Evolutionary conservation across 30 jellyfish, hydroid and myxozoan genomes (phyloP).

Genomic region (Hydractinia echinata): DNA sequence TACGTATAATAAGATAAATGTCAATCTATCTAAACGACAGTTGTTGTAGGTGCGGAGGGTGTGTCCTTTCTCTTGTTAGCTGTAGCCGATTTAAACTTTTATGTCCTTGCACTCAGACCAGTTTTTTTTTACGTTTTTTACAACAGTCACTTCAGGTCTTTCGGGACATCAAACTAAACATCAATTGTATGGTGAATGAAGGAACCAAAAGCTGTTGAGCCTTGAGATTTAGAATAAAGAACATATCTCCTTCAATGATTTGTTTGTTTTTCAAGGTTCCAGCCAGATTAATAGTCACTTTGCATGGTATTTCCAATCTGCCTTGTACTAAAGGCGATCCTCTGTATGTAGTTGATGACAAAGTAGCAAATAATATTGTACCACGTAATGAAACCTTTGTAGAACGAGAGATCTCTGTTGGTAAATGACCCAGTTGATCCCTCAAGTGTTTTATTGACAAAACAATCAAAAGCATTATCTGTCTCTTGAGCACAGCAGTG

Average conservation of each 20-base stretch:
- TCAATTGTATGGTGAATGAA: neutral
- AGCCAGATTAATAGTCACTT: conserved; percentile 3
- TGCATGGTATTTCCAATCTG: neutral
- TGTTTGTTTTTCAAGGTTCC: neutral
- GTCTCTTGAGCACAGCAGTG: neutral
- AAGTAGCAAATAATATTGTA: neutral
- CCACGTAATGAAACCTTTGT: conserved; percentile 13
- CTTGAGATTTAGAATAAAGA: neutral
- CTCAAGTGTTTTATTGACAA: neutral
- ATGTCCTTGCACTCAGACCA: conserved; percentile 10
- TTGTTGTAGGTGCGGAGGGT: neutral
- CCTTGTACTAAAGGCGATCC: conserved; percentile 13
- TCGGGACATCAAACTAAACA: neutral
- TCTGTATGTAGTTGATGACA: conserved; percentile 12
- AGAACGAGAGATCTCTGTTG: neutral
- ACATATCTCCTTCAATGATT: neutral
- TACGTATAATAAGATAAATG: neutral
- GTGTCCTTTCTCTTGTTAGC: conserved; percentile 7
- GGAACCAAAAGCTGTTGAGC: neutral
- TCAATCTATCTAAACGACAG: neutral
- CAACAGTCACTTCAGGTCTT: neutral
- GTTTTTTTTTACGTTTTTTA: neutral
- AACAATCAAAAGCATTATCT: neutral
- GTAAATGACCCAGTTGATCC: conserved; percentile 1
- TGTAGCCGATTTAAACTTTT: neutral